These are phyloP conservation scores for Acrocephalus arundinaceus DNA, from an alignment of 2,113 vertebrate species.

Conservation along the genomic window DNA sequence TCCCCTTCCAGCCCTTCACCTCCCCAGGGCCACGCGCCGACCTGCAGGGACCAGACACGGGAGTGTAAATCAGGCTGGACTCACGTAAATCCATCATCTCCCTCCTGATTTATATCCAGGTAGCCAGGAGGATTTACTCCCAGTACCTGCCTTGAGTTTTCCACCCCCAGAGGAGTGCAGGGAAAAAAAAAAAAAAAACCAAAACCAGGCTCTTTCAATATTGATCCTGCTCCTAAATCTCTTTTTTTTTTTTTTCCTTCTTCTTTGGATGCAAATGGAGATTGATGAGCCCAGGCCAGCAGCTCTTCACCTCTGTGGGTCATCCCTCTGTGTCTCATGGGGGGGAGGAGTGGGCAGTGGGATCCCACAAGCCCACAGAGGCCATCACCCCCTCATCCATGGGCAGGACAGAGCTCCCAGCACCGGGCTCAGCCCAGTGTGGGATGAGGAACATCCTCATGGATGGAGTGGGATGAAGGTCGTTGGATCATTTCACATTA, in stretches of 20 bases:
- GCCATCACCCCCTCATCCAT: neutral
- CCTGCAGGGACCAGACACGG: neutral
- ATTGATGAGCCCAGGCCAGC: neutral
- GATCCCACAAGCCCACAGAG: neutral
- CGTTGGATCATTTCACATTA: fast-evolving
- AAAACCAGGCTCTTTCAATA: neutral
- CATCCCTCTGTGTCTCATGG: fast-evolving
- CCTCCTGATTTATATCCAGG: constrained; percentile 1
- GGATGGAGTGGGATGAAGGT: neutral
- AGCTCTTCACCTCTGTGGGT: neutral
- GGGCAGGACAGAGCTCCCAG: neutral
- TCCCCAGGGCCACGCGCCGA: fast-evolving
- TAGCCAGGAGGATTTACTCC: neutral
- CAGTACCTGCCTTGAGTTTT: neutral
- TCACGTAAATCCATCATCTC: neutral
- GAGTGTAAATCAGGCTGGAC: neutral
- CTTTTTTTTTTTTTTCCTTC: neutral
- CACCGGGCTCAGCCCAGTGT: neutral
- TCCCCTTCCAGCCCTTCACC: neutral
- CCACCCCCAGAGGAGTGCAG: neutral
- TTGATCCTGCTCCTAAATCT: constrained; percentile 23
- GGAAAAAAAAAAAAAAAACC: neutral
- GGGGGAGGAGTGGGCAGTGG: neutral
- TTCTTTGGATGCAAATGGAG: constrained; percentile 6
- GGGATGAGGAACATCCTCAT: neutral